These are phyloP conservation scores for Actinopyga echinites DNA, from an alignment of 53 echinoderm and acorn worm genomes.

Conservation along the genomic window DNA sequence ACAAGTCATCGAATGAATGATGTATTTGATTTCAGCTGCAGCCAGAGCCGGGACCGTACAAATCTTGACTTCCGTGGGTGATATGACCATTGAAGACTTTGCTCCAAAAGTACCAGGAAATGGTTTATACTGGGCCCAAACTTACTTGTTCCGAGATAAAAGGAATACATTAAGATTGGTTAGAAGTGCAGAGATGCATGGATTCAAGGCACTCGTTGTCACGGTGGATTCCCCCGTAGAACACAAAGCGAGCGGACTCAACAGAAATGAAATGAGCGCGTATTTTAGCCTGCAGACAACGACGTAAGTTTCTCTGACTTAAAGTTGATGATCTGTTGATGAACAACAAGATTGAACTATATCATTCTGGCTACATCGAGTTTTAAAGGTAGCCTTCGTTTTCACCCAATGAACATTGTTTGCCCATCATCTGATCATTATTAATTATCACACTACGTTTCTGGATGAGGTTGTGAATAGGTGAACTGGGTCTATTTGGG, in stretches of 20 bases:
- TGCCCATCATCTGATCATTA: no score
- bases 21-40: slow-evolving; percentile 3
- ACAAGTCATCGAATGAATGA: no score
- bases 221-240: slow-evolving; percentile 16
- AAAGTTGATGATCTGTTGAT: no score
- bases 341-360: no score
- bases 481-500: no score
- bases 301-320: no score
- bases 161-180: slow-evolving; percentile 11
- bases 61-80: slow-evolving; percentile 2
- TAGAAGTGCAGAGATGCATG: neutral
- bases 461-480: no score
- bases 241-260: neutral
- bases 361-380: no score
- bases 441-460: no score
- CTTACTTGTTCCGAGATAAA: slow-evolving; percentile 1
- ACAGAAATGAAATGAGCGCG: neutral
- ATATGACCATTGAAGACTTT: slow-evolving; percentile 6
- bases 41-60: slow-evolving; percentile 1
- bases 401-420: no score
- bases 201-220: slow-evolving; percentile 15
- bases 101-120: neutral
- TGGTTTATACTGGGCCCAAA: slow-evolving; percentile 19
- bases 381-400: no score
- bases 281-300: no score